Evolutionary conservation across 64 coral and sea anemone species (phyloP).

Genomic region (Montipora sp.): DNA sequence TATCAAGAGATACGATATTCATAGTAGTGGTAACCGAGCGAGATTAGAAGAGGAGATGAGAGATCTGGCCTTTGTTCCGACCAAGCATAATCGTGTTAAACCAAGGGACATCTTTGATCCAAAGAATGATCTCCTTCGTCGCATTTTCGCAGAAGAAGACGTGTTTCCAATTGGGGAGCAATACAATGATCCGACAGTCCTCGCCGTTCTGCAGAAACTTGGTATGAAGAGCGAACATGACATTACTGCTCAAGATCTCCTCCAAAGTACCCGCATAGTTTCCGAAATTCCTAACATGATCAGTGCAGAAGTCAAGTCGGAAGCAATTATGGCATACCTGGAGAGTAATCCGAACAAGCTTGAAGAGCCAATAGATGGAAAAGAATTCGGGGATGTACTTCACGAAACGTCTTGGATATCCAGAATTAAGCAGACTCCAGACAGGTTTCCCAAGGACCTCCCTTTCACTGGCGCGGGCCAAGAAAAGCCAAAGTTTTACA

Average conservation of each 20-base stretch:
- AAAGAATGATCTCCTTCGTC: neutral
- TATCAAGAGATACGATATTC: constrained; percentile 52
- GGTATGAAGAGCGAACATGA: constrained; percentile 55
- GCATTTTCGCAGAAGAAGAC: constrained; percentile 34
- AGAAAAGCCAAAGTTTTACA: neutral
- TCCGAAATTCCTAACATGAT: neutral
- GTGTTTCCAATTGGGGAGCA: constrained; percentile 31
- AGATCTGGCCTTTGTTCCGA: constrained; percentile 27
- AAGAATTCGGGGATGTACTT: constrained; percentile 4
- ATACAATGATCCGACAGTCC: constrained; percentile 34
- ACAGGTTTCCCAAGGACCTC: constrained; percentile 57
- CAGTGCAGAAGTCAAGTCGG: constrained; percentile 52
- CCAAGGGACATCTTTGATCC: constrained; percentile 55
- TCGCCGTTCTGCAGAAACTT: constrained; percentile 26
- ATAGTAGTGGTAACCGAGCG: neutral
- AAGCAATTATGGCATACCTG: constrained; percentile 54
- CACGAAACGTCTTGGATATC: constrained; percentile 57
- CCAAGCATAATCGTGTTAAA: neutral
- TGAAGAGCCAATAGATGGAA: neutral
- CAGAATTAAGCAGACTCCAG: constrained; percentile 30
- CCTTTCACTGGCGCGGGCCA: neutral
- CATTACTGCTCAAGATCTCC: constrained; percentile 55
- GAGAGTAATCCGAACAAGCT: constrained; percentile 25
- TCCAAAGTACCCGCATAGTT: constrained; percentile 41
- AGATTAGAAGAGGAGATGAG: constrained; percentile 29